These are phyloP conservation scores for Drosophila rubida DNA, from an alignment of 2,888 invertebrate species.

Conservation along the genomic window DNA sequence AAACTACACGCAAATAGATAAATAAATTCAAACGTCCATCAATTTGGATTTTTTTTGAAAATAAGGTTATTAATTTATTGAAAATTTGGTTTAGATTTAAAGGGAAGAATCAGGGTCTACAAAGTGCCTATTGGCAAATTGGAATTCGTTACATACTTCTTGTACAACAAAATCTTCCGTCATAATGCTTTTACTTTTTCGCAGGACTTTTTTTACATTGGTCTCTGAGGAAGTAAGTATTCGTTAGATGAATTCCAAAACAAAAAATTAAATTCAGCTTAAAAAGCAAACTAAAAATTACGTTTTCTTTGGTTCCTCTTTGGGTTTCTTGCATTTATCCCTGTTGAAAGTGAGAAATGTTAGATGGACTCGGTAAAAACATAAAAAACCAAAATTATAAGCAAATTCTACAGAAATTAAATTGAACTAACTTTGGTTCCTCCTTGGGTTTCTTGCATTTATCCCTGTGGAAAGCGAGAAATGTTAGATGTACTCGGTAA, in stretches of 20 bases:
- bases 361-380: too few species aligned
- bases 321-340: too few species aligned
- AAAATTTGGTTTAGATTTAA: neutral
- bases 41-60: slow-evolving; percentile 13
- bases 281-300: too few species aligned
- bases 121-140: neutral
- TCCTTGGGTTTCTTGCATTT: too few species aligned
- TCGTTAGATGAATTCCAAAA: neutral
- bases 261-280: neutral
- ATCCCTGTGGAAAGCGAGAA: too few species aligned
- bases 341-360: neutral
- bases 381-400: too few species aligned
- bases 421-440: too few species aligned
- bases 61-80: slow-evolving; percentile 4
- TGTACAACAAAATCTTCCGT: neutral
- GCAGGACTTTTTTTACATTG: neutral
- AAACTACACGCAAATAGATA: slow-evolving; percentile 18
- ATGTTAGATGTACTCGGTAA: too few species aligned
- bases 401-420: too few species aligned
- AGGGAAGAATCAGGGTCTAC: neutral
- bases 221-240: neutral
- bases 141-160: neutral
- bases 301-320: too few species aligned
- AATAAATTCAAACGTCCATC: slow-evolving; percentile 37
- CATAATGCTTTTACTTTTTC: neutral